These are phyloP conservation scores for Rhorus exstirpatorius DNA, from an alignment of 2,888 invertebrate genomes.

Conservation along the genomic window DNA sequence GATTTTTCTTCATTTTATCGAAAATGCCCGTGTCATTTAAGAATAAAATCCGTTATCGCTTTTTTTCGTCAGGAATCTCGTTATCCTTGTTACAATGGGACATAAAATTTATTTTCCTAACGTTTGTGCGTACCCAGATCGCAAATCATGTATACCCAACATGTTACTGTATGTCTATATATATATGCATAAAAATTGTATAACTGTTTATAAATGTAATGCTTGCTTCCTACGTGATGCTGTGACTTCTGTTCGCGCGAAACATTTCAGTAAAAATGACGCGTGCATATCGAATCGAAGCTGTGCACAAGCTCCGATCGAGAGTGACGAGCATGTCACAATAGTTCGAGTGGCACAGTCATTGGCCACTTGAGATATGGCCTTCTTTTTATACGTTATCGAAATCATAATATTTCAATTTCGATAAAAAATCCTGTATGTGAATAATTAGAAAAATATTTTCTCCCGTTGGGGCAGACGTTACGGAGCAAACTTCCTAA, in stretches of 20 bases:
- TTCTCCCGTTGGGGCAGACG: no score
- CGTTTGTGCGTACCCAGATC: constrained; percentile 49
- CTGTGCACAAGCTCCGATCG: constrained; percentile 29
- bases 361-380: neutral
- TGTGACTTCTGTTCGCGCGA: constrained; percentile 33
- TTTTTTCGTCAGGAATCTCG: constrained; percentile 1
- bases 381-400: neutral
- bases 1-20: neutral
- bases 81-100: constrained; percentile 58
- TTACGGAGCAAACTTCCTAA: no score
- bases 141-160: constrained; percentile 33
- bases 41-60: neutral
- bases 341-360: neutral
- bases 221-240: constrained; percentile 52
- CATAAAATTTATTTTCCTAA: constrained; percentile 70
- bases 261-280: constrained; percentile 16
- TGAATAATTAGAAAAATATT: no score
- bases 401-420: neutral
- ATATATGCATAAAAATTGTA: neutral
- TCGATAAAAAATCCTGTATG: no score
- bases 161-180: constrained; percentile 1
- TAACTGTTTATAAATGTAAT: constrained; percentile 56
- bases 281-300: constrained; percentile 48
- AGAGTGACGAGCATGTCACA: constrained; percentile 38
- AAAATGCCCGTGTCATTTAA: neutral